phyloP scores from a whole-genome alignment of 2,113 vertebrate genomes.

The Ameiurus melas region DNA sequence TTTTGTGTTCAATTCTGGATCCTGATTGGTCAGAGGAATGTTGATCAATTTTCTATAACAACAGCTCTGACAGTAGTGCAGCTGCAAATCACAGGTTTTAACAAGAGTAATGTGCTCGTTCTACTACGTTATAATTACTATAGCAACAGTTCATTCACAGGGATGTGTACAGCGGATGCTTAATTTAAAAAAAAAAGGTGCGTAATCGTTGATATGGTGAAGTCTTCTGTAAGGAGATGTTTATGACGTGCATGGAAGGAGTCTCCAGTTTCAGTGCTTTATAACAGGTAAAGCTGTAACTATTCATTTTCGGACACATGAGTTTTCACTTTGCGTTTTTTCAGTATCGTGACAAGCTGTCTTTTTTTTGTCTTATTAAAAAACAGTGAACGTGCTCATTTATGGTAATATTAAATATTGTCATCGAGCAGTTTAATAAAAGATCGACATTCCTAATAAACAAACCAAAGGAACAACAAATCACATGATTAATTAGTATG shows the following conservation, averaged over 20 bases:
- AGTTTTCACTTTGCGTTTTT: neutral
- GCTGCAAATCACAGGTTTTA: neutral
- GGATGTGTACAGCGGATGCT: too few relatives aligned
- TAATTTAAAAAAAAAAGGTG: neutral
- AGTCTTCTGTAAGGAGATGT: neutral
- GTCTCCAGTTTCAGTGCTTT: neutral
- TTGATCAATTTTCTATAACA: neutral
- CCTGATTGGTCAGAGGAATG: neutral
- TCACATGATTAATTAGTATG: neutral
- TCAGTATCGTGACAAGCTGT: neutral
- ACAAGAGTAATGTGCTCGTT: neutral
- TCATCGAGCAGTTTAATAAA: neutral
- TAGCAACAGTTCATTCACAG: neutral
- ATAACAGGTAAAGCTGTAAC: neutral
- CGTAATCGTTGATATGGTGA: neutral
- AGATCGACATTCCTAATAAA: neutral
- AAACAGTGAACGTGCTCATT: neutral
- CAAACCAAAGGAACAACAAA: neutral
- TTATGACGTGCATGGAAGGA: neutral
- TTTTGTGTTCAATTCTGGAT: neutral
- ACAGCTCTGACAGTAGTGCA: neutral
- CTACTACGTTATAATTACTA: neutral
- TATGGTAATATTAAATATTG: neutral
- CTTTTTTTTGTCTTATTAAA: neutral
- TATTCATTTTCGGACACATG: neutral